These are phyloP conservation scores for Cyclophora punctaria DNA, from an alignment of 2,888 invertebrate species.

Conservation along the genomic window DNA sequence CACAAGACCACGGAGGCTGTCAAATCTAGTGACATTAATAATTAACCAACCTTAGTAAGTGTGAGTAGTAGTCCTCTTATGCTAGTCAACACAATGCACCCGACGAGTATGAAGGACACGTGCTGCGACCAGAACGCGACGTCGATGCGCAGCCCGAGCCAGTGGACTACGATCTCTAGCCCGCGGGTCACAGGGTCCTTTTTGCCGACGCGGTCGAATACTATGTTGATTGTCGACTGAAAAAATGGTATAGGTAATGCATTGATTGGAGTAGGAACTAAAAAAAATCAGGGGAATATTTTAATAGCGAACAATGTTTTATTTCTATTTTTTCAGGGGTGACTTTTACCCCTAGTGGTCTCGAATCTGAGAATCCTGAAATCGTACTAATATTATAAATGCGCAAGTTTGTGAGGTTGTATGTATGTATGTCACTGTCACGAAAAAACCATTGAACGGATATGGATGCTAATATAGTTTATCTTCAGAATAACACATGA, in stretches of 20 bases:
- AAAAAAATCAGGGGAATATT: no score
- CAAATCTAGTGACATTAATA: constrained; percentile 1
- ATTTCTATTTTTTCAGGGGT: no score
- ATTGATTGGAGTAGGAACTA: not conserved
- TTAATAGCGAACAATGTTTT: no score
- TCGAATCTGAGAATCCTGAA: no score
- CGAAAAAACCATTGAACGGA: no score
- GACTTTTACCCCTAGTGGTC: no score
- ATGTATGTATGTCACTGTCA: no score
- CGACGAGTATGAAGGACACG: constrained; percentile 96
- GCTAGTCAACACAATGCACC: constrained; percentile 98
- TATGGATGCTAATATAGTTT: no score
- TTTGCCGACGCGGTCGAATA: constrained; percentile 98
- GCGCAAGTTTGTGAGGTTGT: no score
- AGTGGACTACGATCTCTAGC: constrained; percentile 96
- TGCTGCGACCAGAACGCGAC: constrained; percentile 99
- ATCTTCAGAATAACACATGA: no score
- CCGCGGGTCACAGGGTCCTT: constrained; percentile 98
- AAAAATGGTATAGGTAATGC: not conserved
- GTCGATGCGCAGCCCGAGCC: constrained; percentile 96
- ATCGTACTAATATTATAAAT: no score
- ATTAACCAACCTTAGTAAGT: constrained; percentile 87
- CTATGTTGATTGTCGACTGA: constrained; percentile 97
- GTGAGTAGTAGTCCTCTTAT: constrained; percentile 96
- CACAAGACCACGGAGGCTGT: no score